Percentiles rank a stretch among this genome's conserved stretches.
phyloP scores from a whole-genome alignment of 2,113 vertebrate genomes.

The Noctilio leporinus region DNA sequence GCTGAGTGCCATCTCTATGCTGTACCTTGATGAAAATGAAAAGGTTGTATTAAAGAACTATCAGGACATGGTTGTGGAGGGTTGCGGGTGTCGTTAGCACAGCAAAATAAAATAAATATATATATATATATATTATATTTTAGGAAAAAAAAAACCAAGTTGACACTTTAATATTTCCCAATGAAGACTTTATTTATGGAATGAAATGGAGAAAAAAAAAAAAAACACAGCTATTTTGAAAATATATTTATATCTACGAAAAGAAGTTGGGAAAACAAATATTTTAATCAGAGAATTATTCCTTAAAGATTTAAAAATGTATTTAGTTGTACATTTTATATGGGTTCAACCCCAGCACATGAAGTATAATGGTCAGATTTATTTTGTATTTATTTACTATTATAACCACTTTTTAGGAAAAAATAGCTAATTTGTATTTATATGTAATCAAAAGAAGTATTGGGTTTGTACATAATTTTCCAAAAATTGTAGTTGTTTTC shows the following conservation, averaged over 20 bases:
- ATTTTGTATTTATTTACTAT: conserved; percentile 99
- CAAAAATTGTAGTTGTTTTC: conserved; percentile 82
- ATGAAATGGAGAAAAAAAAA: conserved; percentile 84
- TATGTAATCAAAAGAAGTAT: conserved; percentile 94
- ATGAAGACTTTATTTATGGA: conserved; percentile 99
- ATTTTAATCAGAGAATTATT: conserved; percentile 99
- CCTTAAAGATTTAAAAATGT: conserved; percentile 97
- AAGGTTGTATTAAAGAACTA: conserved; percentile 99
- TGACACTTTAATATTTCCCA: conserved; percentile 95
- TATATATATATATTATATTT: conserved; percentile 61
- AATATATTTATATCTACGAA: conserved; percentile 99
- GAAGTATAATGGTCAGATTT: conserved; percentile 99
- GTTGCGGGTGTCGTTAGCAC: conserved; percentile 95
- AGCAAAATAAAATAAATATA: conserved; percentile 64
- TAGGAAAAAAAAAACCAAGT: conserved; percentile 66
- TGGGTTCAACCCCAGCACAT: conserved; percentile 98
- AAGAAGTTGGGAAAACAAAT: conserved; percentile 97
- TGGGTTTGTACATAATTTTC: conserved; percentile 90
- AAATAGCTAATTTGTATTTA: conserved; percentile 99
- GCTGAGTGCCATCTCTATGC: conserved; percentile 97
- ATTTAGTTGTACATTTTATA: conserved; percentile 99
- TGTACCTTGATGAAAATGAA: conserved; percentile 98
- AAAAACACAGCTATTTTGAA: conserved; percentile 93
- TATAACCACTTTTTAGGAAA: conserved; percentile 99
- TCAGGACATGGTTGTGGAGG: conserved; percentile 99